A percentile compares a stretch with the other conserved stretches of the same genome.
phyloP scores from a whole-genome alignment of 2,113 vertebrate genomes.

The Nicator chloris region DNA sequence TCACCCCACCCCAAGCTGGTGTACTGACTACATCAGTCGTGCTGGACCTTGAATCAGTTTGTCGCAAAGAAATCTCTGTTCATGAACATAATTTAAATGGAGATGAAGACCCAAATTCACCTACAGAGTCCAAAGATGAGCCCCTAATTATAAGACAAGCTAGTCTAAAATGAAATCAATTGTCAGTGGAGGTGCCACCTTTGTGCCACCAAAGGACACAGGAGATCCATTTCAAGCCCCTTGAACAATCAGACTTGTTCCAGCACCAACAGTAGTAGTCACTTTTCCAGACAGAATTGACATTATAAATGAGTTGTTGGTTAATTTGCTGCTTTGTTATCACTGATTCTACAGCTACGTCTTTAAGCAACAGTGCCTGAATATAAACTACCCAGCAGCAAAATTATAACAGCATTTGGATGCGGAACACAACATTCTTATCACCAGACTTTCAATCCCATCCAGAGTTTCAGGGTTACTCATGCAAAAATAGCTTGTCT shows the following conservation, averaged over 20 bases:
- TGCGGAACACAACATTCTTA: background rate
- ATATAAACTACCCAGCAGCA: constrained; percentile 6
- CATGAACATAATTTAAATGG: background rate
- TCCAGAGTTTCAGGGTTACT: background rate
- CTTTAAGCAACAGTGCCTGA: background rate
- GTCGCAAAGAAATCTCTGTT: background rate
- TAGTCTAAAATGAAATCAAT: background rate
- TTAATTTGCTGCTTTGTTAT: constrained; percentile 6
- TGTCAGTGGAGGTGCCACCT: background rate
- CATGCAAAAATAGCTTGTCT: background rate
- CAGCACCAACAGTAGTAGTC: background rate
- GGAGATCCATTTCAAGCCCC: background rate
- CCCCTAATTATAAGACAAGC: background rate
- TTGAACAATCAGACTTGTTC: background rate
- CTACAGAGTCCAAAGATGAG: background rate
- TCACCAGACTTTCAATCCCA: background rate
- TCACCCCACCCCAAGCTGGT: background rate
- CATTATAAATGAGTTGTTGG: background rate
- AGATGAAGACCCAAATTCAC: background rate
- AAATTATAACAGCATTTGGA: background rate
- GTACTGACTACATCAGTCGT: background rate
- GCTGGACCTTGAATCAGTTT: background rate
- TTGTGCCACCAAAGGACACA: background rate
- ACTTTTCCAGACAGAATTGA: constrained; percentile 3
- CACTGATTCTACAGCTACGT: background rate